Conservation (phyloP, 2,113 vertebrate species). For the Ceuthmochares aereus region DNA sequence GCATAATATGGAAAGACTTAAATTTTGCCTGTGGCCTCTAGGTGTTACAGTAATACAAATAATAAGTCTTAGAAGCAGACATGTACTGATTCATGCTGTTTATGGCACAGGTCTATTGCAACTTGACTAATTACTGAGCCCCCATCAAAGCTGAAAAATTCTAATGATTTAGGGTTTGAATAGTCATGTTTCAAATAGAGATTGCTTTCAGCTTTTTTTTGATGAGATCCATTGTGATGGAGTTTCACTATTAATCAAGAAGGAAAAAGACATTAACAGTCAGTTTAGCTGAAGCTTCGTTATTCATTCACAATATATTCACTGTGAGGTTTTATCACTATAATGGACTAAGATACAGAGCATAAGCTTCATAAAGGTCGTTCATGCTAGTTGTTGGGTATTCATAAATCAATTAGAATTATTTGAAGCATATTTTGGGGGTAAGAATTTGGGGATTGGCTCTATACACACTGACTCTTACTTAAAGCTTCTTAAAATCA, state of each 20-base stretch:
- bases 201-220: constrained; percentile 52
- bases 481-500: neutral
- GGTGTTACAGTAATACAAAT: constrained; percentile 58
- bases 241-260: constrained; percentile 61
- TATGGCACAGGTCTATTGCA: neutral
- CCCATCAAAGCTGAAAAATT: neutral
- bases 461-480: neutral
- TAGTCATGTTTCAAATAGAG: neutral
- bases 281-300: neutral
- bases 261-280: constrained; percentile 25
- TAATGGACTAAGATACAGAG: neutral
- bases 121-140: neutral
- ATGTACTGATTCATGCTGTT: neutral
- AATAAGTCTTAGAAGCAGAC: neutral
- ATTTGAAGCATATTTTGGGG: neutral
- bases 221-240: constrained; percentile 49
- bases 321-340: neutral
- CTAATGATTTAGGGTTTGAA: constrained; percentile 6
- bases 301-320: neutral
- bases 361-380: neutral
- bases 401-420: neutral
- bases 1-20: neutral
- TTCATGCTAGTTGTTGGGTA: neutral
- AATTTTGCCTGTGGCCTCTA: constrained; percentile 43
- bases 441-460: neutral